Evolutionary conservation across 2,888 invertebrate species (phyloP), one percentile per base, ranked within the genome.

Genomic region (Hyppa rectilinea): DNA sequence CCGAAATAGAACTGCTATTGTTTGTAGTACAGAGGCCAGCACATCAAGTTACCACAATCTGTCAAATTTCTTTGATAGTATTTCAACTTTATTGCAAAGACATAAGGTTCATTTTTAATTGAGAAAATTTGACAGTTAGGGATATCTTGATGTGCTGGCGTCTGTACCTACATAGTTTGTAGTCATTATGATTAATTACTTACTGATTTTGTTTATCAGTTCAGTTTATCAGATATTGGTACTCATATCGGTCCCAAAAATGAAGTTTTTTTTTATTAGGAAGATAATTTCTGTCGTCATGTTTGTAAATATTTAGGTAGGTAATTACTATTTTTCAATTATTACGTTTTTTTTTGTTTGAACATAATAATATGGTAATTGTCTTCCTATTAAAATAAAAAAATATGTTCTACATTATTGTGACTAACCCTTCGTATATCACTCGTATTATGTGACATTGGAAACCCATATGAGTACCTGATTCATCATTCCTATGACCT

Each of bases 1-100:
- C 94, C 94, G 85, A 89, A 92, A 86, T 88, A 85, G 79, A 74
- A 71, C 49, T 84, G 78, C 59, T 76, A 78, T 43, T 67, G 26
- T 71, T 55, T 65, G 49, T 67, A 78, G 75, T 75, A 68, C 74
- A n/a, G n/a, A n/a, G n/a, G n/a, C n/a, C n/a, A n/a, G n/a, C n/a
- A n/a, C n/a, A n/a, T n/a, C n/a, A n/a, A n/a, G n/a, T n/a, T n/a
- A n/a, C n/a, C n/a, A n/a, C n/a, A n/a, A n/a, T n/a, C n/a, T n/a
- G n/a, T n/a, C n/a, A n/a, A n/a, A n/a, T n/a, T n/a, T n/a, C n/a
- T n/a, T n/a, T n/a, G n/a, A n/a, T n/a, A n/a, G n/a, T n/a, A n/a
- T n/a, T n/a, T n/a, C n/a, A n/a, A n/a, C n/a, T n/a, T n/a, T n/a
- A n/a, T n/a, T n/a, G n/a, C n/a, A n/a, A n/a, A n/a, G n/a, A n/a